These are phyloP conservation scores for Tolmerus cingulatus DNA, from an alignment of 2,888 invertebrate genomes.

Conservation along the genomic window DNA sequence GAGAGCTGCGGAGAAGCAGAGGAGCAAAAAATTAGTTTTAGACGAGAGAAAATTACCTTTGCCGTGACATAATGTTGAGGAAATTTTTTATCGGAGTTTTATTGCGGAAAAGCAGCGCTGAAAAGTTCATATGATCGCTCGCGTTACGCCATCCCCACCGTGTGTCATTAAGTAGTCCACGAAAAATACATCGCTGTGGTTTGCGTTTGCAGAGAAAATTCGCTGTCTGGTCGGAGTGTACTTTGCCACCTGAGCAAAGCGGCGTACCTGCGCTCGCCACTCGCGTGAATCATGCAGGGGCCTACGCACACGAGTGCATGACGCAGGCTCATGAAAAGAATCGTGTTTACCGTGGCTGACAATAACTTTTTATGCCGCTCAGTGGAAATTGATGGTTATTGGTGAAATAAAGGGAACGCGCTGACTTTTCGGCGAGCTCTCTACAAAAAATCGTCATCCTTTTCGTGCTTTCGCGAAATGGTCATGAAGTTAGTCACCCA, in stretches of 20 bases:
- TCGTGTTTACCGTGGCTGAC: constrained; percentile 16
- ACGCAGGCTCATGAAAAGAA: constrained; percentile 14
- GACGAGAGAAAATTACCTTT: constrained; percentile 40
- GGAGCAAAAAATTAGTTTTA: constrained; percentile 30
- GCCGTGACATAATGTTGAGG: constrained; percentile 41
- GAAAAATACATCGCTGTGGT: not conserved
- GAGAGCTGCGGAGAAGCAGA: not conserved
- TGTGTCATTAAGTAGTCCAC: not conserved
- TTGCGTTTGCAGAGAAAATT: not conserved
- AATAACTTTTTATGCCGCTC: not conserved
- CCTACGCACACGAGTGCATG: not conserved
- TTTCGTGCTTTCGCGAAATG: not conserved
- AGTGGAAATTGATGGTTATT: not conserved
- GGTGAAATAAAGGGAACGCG: not conserved
- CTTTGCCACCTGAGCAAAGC: not conserved
- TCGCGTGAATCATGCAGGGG: not conserved
- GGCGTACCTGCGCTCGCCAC: not conserved
- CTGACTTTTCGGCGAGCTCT: not conserved
- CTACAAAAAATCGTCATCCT: not conserved
- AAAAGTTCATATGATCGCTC: constrained; percentile 11
- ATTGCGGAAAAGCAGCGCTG: constrained; percentile 24
- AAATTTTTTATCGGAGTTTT: constrained; percentile 19
- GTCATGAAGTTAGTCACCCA: not conserved
- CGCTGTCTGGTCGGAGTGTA: not conserved
- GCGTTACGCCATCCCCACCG: not conserved